These are phyloP conservation scores for Amniataba percoides DNA, from an alignment of 2,797 vertebrate genomes.

Conservation along the genomic window DNA sequence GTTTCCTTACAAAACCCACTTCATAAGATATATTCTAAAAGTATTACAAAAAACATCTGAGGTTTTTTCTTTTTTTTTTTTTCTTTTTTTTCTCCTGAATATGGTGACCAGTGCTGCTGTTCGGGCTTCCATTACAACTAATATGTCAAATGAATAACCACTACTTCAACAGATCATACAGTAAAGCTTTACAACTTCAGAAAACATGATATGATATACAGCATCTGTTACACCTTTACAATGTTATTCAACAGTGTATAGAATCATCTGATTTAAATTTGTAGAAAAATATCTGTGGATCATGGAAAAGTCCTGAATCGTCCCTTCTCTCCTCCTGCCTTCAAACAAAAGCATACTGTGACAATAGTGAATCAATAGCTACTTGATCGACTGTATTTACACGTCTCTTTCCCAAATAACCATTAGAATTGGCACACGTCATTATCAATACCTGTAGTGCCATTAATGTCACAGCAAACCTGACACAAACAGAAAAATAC, in stretches of 20 bases:
- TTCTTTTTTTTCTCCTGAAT: slow-evolving; percentile 76
- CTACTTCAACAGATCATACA: slow-evolving; percentile 84
- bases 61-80: slow-evolving; percentile 69
- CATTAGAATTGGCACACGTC: slow-evolving; percentile 80
- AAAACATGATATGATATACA: slow-evolving; percentile 86
- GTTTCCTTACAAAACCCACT: slow-evolving; percentile 86
- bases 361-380: slow-evolving; percentile 81
- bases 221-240: slow-evolving; percentile 88
- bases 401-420: slow-evolving; percentile 76
- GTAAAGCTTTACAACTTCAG: slow-evolving; percentile 84
- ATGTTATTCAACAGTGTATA: slow-evolving; percentile 87
- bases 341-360: slow-evolving; percentile 82
- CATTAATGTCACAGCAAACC: slow-evolving; percentile 83
- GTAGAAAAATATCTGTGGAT: slow-evolving; percentile 89
- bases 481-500: slow-evolving; percentile 82
- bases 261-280: slow-evolving; percentile 88
- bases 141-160: slow-evolving; percentile 82
- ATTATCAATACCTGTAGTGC: slow-evolving; percentile 83
- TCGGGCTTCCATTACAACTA: slow-evolving; percentile 81
- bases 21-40: slow-evolving; percentile 86
- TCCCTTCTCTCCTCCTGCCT: slow-evolving; percentile 84
- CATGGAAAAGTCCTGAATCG: slow-evolving; percentile 86
- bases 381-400: slow-evolving; percentile 82
- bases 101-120: slow-evolving; percentile 84
- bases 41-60: slow-evolving; percentile 87